Percentiles rank a stretch among this genome's conserved stretches.
These are phyloP conservation scores for Ptychadena robeensis DNA, from an alignment of 2,797 vertebrate genomes.

Conservation along the genomic window DNA sequence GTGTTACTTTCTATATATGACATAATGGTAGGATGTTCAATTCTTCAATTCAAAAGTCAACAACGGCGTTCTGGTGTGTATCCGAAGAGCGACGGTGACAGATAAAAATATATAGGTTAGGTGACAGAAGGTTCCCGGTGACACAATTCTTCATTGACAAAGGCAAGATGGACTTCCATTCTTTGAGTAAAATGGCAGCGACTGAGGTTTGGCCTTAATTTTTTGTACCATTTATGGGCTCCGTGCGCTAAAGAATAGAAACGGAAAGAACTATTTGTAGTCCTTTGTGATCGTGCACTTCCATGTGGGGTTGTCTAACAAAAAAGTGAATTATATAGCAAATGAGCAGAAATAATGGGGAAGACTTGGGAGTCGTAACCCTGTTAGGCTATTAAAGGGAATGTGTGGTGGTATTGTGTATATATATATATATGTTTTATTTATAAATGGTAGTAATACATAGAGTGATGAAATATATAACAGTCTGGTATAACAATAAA, in stretches of 20 bases:
- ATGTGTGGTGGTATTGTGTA: too few species aligned
- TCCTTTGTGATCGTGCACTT: neutral
- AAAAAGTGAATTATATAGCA: too few species aligned
- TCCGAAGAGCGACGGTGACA: neutral
- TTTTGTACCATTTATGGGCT: neutral
- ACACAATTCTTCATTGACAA: slow-evolving; percentile 10
- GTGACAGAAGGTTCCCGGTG: neutral
- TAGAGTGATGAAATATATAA: too few species aligned
- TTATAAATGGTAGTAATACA: too few species aligned
- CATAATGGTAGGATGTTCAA: slow-evolving; percentile 6
- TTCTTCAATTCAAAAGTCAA: slow-evolving; percentile 15
- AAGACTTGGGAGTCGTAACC: too few species aligned
- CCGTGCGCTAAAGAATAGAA: neutral
- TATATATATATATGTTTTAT: too few species aligned
- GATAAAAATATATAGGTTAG: slow-evolving; percentile 17
- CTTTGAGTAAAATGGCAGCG: slow-evolving; percentile 2
- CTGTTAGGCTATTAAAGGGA: too few species aligned
- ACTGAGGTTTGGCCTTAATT: neutral
- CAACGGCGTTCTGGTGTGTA: neutral
- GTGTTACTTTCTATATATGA: neutral
- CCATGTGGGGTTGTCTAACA: neutral
- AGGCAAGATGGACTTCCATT: neutral
- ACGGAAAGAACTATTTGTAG: neutral
- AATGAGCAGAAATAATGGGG: too few species aligned
- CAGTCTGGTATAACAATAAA: too few species aligned